Conservation (phyloP, 2,797 vertebrate genomes). For the Rhadinocentrus ornatus region DNA sequence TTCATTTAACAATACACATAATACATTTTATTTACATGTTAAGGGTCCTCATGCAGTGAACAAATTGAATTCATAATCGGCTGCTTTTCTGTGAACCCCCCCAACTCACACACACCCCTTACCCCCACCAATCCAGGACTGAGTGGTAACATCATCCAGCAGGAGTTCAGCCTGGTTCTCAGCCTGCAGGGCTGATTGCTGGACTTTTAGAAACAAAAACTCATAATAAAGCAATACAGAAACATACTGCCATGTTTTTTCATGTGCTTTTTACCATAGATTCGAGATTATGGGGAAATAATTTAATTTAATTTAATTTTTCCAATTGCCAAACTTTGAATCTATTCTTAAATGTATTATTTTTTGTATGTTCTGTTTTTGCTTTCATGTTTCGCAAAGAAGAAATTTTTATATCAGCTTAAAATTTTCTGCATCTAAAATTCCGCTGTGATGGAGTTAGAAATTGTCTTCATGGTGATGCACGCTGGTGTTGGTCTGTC, state of each 20-base stretch:
- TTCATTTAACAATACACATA: too few relatives aligned
- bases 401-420: too few relatives aligned
- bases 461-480: neutral
- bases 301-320: neutral
- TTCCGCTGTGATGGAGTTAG: neutral
- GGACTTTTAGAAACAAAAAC: neutral
- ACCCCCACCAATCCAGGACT: conserved; percentile 48
- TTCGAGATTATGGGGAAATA: neutral
- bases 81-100: neutral
- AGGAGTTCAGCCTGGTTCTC: conserved; percentile 38
- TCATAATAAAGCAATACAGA: neutral
- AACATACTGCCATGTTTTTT: neutral
- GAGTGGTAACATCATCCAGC: conserved; percentile 50
- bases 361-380: neutral
- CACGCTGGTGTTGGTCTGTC: neutral
- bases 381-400: neutral
- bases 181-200: neutral
- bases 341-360: neutral
- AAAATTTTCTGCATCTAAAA: neutral
- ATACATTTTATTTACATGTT: too few relatives aligned
- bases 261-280: neutral
- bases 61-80: neutral
- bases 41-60: neutral
- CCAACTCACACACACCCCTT: too few relatives aligned
- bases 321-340: neutral